Evolutionary conservation across 2,113 vertebrate genomes (phyloP).

Genomic region (Crotalus tigris): DNA sequence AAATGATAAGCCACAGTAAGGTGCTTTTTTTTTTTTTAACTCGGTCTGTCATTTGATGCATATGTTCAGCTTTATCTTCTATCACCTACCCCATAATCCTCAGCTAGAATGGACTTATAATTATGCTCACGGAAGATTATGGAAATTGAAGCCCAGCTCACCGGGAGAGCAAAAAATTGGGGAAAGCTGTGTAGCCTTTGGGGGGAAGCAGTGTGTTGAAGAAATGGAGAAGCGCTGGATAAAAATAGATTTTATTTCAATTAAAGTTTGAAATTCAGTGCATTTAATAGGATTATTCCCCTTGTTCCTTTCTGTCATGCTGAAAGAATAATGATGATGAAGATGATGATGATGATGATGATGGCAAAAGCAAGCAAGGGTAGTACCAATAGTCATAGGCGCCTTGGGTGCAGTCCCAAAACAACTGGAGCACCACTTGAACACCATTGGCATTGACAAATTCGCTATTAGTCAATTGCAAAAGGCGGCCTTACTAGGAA

Average conservation of each 20-base stretch:
- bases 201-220: neutral
- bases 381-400: too few species aligned
- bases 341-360: too few species aligned
- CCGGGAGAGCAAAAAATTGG: neutral
- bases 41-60: neutral
- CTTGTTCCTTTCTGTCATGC: neutral
- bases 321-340: neutral
- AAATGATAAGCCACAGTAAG: neutral
- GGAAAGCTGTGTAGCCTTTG: neutral
- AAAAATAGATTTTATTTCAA: neutral
- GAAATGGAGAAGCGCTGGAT: neutral
- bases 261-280: neutral
- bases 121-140: neutral
- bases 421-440: too few species aligned
- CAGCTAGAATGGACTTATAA: neutral
- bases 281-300: neutral
- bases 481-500: too few species aligned
- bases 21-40: too few species aligned
- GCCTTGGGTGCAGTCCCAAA: too few species aligned
- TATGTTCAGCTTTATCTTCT: neutral
- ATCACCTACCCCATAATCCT: neutral
- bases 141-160: neutral
- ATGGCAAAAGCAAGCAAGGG: too few species aligned
- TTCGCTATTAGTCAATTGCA: too few species aligned
- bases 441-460: too few species aligned